Percentiles rank a stretch among this genome's conserved stretches.
Conservation (phyloP, 2,888 invertebrate genomes). For the Trachelus iudaicus region DNA sequence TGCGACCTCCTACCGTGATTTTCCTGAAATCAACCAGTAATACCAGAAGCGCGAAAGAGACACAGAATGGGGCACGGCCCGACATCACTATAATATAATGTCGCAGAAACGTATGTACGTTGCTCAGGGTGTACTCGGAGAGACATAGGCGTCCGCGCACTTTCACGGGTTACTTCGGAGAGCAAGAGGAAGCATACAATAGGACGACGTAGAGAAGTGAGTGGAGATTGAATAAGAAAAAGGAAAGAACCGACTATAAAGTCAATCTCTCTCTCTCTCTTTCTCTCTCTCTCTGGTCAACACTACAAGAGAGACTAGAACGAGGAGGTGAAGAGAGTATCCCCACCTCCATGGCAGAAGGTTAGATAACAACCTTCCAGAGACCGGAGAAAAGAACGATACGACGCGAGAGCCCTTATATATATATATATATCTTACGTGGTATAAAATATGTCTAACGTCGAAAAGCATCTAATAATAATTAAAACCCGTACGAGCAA, state of each 20-base stretch:
- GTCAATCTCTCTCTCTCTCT: neutral
- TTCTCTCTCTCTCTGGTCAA: slow-evolving; percentile 1
- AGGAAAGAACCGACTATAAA: neutral
- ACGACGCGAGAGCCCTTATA: neutral
- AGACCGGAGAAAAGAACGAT: slow-evolving; percentile 24
- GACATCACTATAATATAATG: neutral
- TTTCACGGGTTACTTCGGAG: neutral
- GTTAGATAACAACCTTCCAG: slow-evolving; percentile 40
- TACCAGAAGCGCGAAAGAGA: neutral
- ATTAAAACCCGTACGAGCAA: neutral
- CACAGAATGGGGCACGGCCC: neutral
- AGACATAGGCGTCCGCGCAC: neutral
- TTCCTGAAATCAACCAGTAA: neutral
- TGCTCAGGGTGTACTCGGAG: neutral
- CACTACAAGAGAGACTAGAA: slow-evolving; percentile 12
- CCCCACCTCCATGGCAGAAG: slow-evolving; percentile 24
- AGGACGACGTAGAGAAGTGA: neutral
- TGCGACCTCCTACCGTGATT: neutral
- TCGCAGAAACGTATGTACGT: neutral
- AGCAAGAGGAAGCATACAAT: neutral
- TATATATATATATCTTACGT: neutral
- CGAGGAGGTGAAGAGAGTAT: neutral
- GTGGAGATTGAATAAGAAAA: neutral
- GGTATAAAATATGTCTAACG: neutral
- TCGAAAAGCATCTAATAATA: neutral